Evolutionary conservation across 2,888 invertebrate genomes (phyloP).

Genomic region (Drosophila cyrtoloma): DNA sequence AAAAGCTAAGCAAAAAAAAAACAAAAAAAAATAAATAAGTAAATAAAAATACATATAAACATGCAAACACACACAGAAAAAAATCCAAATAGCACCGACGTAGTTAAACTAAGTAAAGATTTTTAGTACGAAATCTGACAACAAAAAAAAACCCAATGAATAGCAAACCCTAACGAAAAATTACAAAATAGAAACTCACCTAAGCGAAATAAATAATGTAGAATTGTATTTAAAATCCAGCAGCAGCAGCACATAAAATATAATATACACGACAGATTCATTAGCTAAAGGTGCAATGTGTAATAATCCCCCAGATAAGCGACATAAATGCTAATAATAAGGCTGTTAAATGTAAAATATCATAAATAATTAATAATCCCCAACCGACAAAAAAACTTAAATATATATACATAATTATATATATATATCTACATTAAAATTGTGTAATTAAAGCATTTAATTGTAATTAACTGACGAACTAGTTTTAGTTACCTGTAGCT

Average conservation of each 20-base stretch:
- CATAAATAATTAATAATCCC: constrained; percentile 71
- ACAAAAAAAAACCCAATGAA: constrained; percentile 31
- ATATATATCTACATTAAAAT: constrained; percentile 51
- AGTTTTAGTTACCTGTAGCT: constrained; percentile 76
- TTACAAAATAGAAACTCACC: constrained; percentile 16
- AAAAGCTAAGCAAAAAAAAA: constrained; percentile 24
- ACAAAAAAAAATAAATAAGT: constrained; percentile 1
- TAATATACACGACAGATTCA: constrained; percentile 33
- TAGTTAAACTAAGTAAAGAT: constrained; percentile 71
- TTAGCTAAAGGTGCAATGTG: constrained; percentile 52
- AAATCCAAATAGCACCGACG: constrained; percentile 53
- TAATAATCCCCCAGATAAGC: constrained; percentile 74
- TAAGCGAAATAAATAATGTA: constrained; percentile 26
- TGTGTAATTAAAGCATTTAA: constrained; percentile 77
- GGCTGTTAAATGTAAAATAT: constrained; percentile 85
- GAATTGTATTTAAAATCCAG: constrained; percentile 45
- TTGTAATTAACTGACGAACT: constrained; percentile 73
- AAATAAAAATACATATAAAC: constrained; percentile 3
- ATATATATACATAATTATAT: constrained; percentile 5
- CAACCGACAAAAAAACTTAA: constrained; percentile 19
- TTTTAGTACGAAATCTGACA: constrained; percentile 54
- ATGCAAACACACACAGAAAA: constrained; percentile 10
- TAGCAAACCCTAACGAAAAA: constrained; percentile 61
- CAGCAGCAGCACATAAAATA: constrained; percentile 53
- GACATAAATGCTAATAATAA: constrained; percentile 82